A percentile compares a stretch with the other conserved stretches of the same genome.
phyloP scores from a whole-genome alignment of 2,888 invertebrate genomes.

The Boloria selene region DNA sequence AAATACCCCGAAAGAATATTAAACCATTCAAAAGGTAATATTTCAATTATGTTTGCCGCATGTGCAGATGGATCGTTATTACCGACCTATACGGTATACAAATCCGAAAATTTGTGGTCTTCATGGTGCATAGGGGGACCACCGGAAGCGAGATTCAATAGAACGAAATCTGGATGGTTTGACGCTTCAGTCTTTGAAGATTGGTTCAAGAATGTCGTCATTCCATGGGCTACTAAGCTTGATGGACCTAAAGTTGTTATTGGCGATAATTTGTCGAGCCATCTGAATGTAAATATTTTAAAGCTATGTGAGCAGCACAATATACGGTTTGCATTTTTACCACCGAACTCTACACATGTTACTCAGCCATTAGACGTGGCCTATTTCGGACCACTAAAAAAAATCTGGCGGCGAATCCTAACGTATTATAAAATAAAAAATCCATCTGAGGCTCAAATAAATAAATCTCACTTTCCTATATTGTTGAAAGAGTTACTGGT shows the following conservation, averaged over 20 bases:
- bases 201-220: slow-evolving; percentile 40
- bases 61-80: slow-evolving; percentile 33
- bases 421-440: slow-evolving; percentile 19
- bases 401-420: slow-evolving; percentile 26
- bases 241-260: slow-evolving; percentile 36
- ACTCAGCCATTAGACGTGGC: slow-evolving; percentile 23
- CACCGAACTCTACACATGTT: slow-evolving; percentile 15
- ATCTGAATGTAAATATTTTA: slow-evolving; percentile 33
- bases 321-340: slow-evolving; percentile 22
- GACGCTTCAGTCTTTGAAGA: slow-evolving; percentile 41
- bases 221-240: slow-evolving; percentile 37
- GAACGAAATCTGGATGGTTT: slow-evolving; percentile 43
- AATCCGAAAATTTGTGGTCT: too few relatives aligned
- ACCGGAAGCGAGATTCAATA: slow-evolving; percentile 38
- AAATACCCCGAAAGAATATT: slow-evolving; percentile 24
- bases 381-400: slow-evolving; percentile 21
- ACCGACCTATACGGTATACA: too few relatives aligned
- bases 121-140: slow-evolving; percentile 38
- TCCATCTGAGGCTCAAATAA: slow-evolving; percentile 22
- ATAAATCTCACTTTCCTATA: slow-evolving; percentile 26
- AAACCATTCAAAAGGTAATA: slow-evolving; percentile 28
- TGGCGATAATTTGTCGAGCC: slow-evolving; percentile 32
- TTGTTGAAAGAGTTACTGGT: slow-evolving; percentile 20
- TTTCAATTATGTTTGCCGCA: slow-evolving; percentile 36
- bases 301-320: slow-evolving; percentile 18